Evolutionary conservation across 2,888 invertebrate species (phyloP), one percentile per base, ranked within the genome.

Genomic region (Apamea epomidion): DNA sequence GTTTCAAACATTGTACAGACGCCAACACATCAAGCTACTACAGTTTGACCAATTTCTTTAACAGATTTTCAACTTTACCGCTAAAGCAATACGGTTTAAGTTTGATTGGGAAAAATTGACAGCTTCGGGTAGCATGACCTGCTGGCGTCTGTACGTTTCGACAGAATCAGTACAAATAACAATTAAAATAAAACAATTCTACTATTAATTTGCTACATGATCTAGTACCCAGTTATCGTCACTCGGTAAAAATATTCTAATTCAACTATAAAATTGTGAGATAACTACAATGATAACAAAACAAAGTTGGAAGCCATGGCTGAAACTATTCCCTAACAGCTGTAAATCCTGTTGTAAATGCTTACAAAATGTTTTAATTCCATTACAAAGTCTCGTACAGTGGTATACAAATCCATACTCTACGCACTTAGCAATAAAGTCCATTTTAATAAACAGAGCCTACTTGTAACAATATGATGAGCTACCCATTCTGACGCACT

Each of bases 381-480:
- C 93, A 76, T 91, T 88, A 87, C 78, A 93, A 93, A 95, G 95
- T 95, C 92, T 90, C 87, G 82, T 92, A 90, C 89, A 91, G 90
- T 93, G 88, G 89, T 92, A 91, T 90, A 93, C 95, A 95, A 96
- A 95, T 96, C 95, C 95, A 89, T 93, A 87, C 87, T 90, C 71
- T 88, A 84, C 78, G 65, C 71, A 67, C 78, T 82, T 84, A 84
- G 80, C 77, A 80, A 83, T 89, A 71, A 83, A 82, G 81, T 86
- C 71, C 58, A 65, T 85, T 85, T 85, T 76, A 81, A 80, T 78
- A 78, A 70, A 78, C 80, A 83, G 83, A 81, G 65, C 48, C 79
- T 80, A 85, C 76, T 71, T 72, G 81, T 75, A 83, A 73, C 70
- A 82, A 74, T 75, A 81, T 76, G 58, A 82, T 64, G 65, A 51